Evolutionary conservation across 2,113 vertebrate species (phyloP).

Genomic region (Cololabis saira): DNA sequence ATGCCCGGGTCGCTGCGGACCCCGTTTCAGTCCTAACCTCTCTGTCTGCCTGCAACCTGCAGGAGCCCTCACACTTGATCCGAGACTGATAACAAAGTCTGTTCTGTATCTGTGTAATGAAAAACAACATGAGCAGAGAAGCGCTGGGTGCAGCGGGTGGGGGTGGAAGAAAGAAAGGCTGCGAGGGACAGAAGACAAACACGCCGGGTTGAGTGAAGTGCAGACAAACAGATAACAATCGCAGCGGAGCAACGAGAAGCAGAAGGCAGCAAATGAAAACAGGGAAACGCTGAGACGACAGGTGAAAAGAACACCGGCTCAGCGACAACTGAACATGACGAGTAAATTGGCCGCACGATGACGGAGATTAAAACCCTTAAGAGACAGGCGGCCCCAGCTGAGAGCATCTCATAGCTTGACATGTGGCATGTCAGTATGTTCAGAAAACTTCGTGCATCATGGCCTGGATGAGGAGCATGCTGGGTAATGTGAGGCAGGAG

Average conservation of each 20-base stretch:
- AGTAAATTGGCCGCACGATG: no score
- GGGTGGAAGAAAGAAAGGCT: slow-evolving; percentile 21
- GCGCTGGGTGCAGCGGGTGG: background rate
- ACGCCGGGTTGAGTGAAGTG: slow-evolving; percentile 10
- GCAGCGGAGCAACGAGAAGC: slow-evolving; percentile 6
- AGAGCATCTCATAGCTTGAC: no score
- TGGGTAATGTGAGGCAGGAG: no score
- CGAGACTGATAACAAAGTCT: slow-evolving; percentile 50
- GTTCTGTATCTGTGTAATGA: slow-evolving; percentile 37
- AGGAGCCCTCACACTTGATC: slow-evolving; percentile 53
- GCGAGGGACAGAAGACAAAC: slow-evolving; percentile 21
- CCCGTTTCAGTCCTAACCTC: slow-evolving; percentile 28
- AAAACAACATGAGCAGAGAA: slow-evolving; percentile 27
- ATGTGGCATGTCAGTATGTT: no score
- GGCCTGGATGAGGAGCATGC: no score
- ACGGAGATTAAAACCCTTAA: no score
- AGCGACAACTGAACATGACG: no score
- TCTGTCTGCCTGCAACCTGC: slow-evolving; percentile 38
- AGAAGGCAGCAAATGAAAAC: background rate
- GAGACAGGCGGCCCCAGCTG: no score
- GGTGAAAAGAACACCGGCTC: no score
- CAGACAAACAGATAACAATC: slow-evolving; percentile 26
- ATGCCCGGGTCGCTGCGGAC: slow-evolving; percentile 55
- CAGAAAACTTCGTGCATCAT: no score
- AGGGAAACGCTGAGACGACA: no score